Evolutionary conservation across 2,888 invertebrate species (phyloP), one percentile per base, ranked within the genome.

Genomic region (Tubiluchus corallicola): DNA sequence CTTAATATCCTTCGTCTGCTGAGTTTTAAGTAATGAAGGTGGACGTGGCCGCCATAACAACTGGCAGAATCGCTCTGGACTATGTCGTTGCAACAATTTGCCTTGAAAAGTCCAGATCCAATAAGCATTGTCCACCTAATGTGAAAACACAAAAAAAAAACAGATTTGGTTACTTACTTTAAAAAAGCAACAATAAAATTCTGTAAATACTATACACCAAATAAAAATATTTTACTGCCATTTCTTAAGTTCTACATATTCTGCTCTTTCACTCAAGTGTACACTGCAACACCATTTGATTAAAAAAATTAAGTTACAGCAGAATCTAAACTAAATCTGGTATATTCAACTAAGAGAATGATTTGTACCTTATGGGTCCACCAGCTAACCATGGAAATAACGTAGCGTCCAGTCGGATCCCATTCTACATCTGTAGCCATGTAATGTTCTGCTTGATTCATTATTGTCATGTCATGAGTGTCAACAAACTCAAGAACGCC

Each of bases 381-480:
- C 49, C 81, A 81, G 1, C 90, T 90, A 16, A 94, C 90, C 1
- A 82, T 85, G 0, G 94, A 90, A 43, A 84, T 82, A 13, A 98
- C 87, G 60, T 87, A 98, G 49, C 98, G 76, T 2, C 98, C 98
- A 2, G 96, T 98, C 1, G 98, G 96, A 67, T 99, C 98, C 98
- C 98, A 99, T 64, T 94, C 94, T 1, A 96, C 85, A 61, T 94
- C 88, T 0, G 90, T 87, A 58, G 82, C 80, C 65, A 69, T 68
- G 66, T 84, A 92, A 66, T 96, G 94, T 63, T 92, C 92, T 0
- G 82, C 80, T 9, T 81, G 77, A 58, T 82, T 82, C 82, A 90
- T 90, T n/a, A 87, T 75, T 3, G 87, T 79, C 64, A 90, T 92
- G 61, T 96, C 94, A 56, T 82, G 80, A 0, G 90, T 84, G 60